Percentiles rank a stretch among this genome's conserved stretches.
Conservation (phyloP, 1,140 invertebrate genomes). For the Zaprionus vittiger region DNA sequence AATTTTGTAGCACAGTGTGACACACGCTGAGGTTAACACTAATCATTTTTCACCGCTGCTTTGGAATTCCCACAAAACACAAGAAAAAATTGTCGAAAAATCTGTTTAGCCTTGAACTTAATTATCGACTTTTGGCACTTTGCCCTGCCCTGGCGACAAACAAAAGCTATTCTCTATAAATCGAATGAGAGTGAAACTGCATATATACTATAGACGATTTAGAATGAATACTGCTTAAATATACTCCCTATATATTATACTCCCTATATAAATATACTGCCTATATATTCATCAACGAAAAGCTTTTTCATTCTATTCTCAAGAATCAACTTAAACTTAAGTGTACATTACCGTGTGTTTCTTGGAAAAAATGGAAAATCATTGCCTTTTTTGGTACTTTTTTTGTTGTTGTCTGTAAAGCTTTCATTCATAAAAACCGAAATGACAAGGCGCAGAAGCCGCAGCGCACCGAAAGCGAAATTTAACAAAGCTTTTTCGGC, state of each 20-base stretch:
- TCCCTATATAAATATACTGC: not conserved
- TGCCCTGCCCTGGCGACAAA: not conserved
- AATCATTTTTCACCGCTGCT: not conserved
- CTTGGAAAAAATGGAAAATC: slow-evolving; percentile 22
- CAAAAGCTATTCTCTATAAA: not conserved
- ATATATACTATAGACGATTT: not conserved
- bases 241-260: no score
- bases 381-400: slow-evolving; percentile 28
- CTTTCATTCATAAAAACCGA: slow-evolving; percentile 74
- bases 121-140: slow-evolving; percentile 39
- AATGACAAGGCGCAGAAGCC: slow-evolving; percentile 55
- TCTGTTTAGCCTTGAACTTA: slow-evolving; percentile 44
- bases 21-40: slow-evolving; percentile 13
- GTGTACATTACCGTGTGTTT: not conserved
- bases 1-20: slow-evolving; percentile 6
- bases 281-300: not conserved
- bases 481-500: slow-evolving; percentile 16
- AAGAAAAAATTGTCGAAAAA: slow-evolving; percentile 1
- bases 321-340: not conserved
- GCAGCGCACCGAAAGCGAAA: slow-evolving; percentile 44
- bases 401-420: slow-evolving; percentile 23
- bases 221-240: no score
- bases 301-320: not conserved
- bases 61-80: slow-evolving; percentile 1
- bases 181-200: not conserved